These are phyloP conservation scores for Papilio demoleus DNA, from an alignment of 2,888 invertebrate species.

Conservation along the genomic window DNA sequence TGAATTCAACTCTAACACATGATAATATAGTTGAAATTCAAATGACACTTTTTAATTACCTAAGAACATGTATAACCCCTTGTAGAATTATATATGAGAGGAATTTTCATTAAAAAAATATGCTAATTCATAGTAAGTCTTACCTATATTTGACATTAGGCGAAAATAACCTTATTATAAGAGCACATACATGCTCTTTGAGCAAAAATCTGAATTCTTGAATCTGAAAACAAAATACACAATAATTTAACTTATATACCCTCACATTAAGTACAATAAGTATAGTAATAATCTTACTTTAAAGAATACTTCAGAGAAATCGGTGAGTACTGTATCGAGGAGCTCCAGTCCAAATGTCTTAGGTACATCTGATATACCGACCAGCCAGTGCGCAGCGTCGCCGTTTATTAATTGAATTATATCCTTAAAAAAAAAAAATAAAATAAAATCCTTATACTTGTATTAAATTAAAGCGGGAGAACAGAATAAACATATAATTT, in stretches of 20 bases:
- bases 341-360: conserved; percentile 98
- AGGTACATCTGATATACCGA: conserved; percentile 98
- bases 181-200: conserved; percentile 98
- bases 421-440: conserved; percentile 86
- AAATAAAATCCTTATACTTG: too few relatives aligned
- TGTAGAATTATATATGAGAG: too few relatives aligned
- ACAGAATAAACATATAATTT: too few relatives aligned
- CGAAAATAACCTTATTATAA: conserved; percentile 99
- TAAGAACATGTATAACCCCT: too few relatives aligned
- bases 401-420: conserved; percentile 98
- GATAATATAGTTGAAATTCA: background rate
- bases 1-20: background rate
- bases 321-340: conserved; percentile 95
- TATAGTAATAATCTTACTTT: conserved; percentile 82
- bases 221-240: conserved; percentile 85
- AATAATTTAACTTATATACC: background rate
- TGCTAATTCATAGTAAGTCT: too few relatives aligned
- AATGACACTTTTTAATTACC: background rate
- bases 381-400: conserved; percentile 97
- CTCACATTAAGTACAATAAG: background rate
- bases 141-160: conserved; percentile 98
- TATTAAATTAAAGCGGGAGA: too few relatives aligned
- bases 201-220: conserved; percentile 96
- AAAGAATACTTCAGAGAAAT: conserved; percentile 93
- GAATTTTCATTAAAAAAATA: too few relatives aligned